These are phyloP conservation scores for Leptobrachium leishanense DNA, from an alignment of 2,113 vertebrate species.

Conservation along the genomic window DNA sequence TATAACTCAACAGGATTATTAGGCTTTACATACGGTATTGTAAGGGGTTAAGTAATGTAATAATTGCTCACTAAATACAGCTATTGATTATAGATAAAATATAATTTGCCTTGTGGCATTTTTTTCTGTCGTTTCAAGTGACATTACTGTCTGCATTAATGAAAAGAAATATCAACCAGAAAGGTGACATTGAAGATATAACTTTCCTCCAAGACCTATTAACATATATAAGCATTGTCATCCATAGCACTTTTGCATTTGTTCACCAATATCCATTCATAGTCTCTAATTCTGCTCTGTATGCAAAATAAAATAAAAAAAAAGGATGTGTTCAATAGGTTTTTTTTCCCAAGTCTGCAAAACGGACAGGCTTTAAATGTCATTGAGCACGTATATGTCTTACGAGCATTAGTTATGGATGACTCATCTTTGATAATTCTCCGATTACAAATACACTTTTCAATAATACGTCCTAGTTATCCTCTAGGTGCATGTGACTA, in stretches of 20 bases:
- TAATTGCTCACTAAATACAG: neutral
- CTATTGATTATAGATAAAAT: neutral
- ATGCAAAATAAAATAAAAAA: conserved; percentile 26
- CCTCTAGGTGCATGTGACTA: neutral
- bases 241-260: neutral
- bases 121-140: neutral
- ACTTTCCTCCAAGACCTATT: conserved; percentile 29
- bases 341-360: conserved; percentile 28
- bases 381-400: conserved; percentile 39
- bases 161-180: conserved; percentile 21
- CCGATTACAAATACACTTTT: conserved; percentile 34
- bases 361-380: conserved; percentile 43
- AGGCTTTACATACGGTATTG: no score
- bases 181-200: conserved; percentile 34
- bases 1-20: no score
- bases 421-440: conserved; percentile 37
- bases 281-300: conserved; percentile 36
- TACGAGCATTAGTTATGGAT: conserved; percentile 45
- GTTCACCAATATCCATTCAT: conserved; percentile 17
- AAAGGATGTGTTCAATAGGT: conserved; percentile 33
- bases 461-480: conserved; percentile 8
- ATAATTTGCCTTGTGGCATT: conserved; percentile 7
- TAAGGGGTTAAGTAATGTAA: neutral
- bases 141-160: conserved; percentile 7
- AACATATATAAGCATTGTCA: conserved; percentile 26